These are phyloP conservation scores for Lampropteryx suffumata DNA, from an alignment of 2,888 invertebrate species.

Conservation along the genomic window DNA sequence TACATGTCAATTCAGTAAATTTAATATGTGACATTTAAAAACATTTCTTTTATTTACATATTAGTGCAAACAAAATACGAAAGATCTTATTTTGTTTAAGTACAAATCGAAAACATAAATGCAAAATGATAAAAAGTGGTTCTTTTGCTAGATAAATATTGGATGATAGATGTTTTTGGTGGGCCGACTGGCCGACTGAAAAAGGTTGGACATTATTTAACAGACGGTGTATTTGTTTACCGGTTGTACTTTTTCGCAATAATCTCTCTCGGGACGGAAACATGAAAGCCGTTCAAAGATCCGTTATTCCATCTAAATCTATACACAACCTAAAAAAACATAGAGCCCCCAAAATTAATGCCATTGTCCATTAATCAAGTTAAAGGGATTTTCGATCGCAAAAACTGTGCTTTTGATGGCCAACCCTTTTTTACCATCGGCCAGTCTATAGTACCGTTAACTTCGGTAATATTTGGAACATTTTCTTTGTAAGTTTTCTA, in stretches of 20 bases:
- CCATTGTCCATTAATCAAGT: constrained; percentile 74
- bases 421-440: constrained; percentile 62
- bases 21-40: no score
- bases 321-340: constrained; percentile 54
- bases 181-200: not conserved
- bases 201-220: not conserved
- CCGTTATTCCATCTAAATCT: constrained; percentile 42
- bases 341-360: constrained; percentile 56
- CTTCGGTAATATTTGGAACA: constrained; percentile 64
- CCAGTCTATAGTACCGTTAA: constrained; percentile 57
- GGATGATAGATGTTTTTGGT: no score
- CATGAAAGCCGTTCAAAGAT: constrained; percentile 37
- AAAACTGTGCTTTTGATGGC: constrained; percentile 58
- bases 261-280: constrained; percentile 35
- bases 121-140: no score
- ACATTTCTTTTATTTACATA: no score
- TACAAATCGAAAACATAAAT: no score
- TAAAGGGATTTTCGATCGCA: constrained; percentile 68
- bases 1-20: no score
- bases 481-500: constrained; percentile 61
- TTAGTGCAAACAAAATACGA: no score
- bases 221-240: constrained; percentile 11
- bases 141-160: no score
- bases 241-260: constrained; percentile 25
- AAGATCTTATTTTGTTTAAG: no score